Conservation (phyloP, 1,140 invertebrate species). For the Drosophila equinoxialis region DNA sequence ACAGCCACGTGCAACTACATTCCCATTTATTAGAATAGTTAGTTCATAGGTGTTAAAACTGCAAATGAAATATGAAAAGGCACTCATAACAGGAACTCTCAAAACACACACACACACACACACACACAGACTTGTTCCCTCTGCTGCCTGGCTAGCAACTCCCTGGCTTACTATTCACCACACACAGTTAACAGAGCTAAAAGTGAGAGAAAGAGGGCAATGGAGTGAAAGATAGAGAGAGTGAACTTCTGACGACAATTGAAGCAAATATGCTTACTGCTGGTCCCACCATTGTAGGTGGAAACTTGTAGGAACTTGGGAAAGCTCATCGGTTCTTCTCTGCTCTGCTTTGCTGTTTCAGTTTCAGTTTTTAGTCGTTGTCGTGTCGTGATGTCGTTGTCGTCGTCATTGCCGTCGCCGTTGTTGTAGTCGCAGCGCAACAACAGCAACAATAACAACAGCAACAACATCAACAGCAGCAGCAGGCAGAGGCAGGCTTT, state of each 20-base stretch:
- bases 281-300: constrained; percentile 49
- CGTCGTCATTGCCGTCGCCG: constrained; percentile 76
- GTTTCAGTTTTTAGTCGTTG: constrained; percentile 77
- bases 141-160: constrained; percentile 52
- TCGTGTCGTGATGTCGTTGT: constrained; percentile 82
- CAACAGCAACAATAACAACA: constrained; percentile 39
- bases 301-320: constrained; percentile 40
- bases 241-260: constrained; percentile 57
- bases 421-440: constrained; percentile 54
- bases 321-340: constrained; percentile 44
- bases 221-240: constrained; percentile 1
- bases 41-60: constrained; percentile 76
- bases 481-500: constrained; percentile 22
- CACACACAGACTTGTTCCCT: constrained; percentile 19
- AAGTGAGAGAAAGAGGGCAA: background rate
- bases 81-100: constrained; percentile 51
- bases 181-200: constrained; percentile 22
- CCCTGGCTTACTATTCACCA: constrained; percentile 47
- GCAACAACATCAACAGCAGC: constrained; percentile 25
- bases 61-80: constrained; percentile 77
- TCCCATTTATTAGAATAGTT: constrained; percentile 62
- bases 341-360: constrained; percentile 33
- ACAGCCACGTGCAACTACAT: constrained; percentile 23
- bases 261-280: constrained; percentile 34
- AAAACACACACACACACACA: constrained; percentile 4